Evolutionary conservation across 2,113 vertebrate genomes (phyloP).

Genomic region (Neomonachus schauinslandi): DNA sequence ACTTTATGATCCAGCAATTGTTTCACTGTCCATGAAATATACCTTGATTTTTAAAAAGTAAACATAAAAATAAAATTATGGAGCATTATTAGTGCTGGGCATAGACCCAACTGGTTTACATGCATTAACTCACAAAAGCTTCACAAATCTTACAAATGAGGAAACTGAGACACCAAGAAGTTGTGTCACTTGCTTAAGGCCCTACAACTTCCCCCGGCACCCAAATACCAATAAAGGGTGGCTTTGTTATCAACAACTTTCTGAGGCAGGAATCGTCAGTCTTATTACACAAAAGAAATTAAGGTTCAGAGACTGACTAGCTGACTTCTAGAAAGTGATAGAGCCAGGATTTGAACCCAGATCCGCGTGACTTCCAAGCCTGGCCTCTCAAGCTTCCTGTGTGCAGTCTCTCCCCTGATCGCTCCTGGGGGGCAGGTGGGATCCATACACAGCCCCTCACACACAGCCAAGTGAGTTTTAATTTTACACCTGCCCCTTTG

Average conservation of each 20-base stretch:
- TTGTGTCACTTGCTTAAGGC: not conserved
- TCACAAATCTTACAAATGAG: not conserved
- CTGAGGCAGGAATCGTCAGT: not conserved
- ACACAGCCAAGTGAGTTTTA: not conserved
- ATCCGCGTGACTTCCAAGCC: not conserved
- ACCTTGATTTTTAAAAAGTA: not conserved
- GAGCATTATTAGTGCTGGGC: not conserved
- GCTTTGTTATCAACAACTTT: not conserved
- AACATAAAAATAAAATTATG: not conserved
- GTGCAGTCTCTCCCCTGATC: no score
- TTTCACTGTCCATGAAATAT: not conserved
- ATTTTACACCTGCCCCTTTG: not conserved
- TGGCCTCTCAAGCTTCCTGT: not conserved
- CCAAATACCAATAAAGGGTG: not conserved
- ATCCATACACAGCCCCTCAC: not conserved
- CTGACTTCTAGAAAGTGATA: not conserved
- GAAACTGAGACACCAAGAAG: not conserved
- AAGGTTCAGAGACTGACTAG: not conserved
- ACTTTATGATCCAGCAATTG: not conserved
- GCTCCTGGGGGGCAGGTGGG: not conserved
- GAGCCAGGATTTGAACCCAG: not conserved
- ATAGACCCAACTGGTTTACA: not conserved
- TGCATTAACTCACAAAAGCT: not conserved
- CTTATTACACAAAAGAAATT: not conserved
- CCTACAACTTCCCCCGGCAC: fast-evolving